Percentiles rank a stretch among this genome's conserved stretches.
These are phyloP conservation scores for Cynopterus sphinx DNA, from an alignment of 2,797 vertebrate genomes.

Conservation along the genomic window DNA sequence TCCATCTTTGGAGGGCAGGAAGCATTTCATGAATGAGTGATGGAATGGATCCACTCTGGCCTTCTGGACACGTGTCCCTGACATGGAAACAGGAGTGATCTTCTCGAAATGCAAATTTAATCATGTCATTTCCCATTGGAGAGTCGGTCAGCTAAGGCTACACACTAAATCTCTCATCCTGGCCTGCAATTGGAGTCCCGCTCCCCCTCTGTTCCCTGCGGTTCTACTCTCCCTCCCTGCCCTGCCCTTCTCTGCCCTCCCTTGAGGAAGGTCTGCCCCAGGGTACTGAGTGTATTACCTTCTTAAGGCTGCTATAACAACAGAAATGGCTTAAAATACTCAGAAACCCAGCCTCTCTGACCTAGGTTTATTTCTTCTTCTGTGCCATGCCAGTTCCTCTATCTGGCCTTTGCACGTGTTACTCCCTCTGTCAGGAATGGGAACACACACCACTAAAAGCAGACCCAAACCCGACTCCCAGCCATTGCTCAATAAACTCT, in stretches of 20 bases:
- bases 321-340: too few relatives aligned
- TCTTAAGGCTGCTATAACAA: too few relatives aligned
- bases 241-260: too few relatives aligned
- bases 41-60: background rate
- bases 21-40: background rate
- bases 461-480: background rate
- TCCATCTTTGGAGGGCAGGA: background rate
- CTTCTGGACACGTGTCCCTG: background rate
- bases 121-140: background rate
- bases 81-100: background rate
- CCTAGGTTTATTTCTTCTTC: background rate
- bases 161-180: background rate
- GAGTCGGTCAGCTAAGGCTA: too few relatives aligned
- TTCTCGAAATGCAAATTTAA: background rate
- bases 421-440: background rate
- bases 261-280: too few relatives aligned
- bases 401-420: background rate
- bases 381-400: background rate
- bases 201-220: accelerated
- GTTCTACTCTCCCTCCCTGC: background rate
- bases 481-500: accelerated
- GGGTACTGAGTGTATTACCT: too few relatives aligned
- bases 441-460: background rate
- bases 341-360: background rate
- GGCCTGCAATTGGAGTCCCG: accelerated